Conservation (phyloP, 2,888 invertebrate species). For the Tinea pellionella region DNA sequence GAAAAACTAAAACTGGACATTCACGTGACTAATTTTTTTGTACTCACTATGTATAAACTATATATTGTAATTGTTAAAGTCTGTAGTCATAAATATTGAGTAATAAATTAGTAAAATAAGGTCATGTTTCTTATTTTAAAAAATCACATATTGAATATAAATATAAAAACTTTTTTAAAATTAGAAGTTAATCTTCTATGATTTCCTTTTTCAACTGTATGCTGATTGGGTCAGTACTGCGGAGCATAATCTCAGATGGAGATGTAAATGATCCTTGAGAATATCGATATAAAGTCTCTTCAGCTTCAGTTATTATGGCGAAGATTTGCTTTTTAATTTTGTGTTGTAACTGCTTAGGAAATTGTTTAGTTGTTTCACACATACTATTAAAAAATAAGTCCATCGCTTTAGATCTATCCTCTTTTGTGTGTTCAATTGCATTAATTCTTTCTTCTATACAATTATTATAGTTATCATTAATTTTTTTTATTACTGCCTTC, state of each 20-base stretch:
- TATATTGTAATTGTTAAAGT: background rate
- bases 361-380: conserved; percentile 25
- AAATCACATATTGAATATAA: too few relatives aligned
- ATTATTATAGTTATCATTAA: conserved; percentile 20
- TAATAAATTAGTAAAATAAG: too few relatives aligned
- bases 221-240: background rate
- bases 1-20: conserved; percentile 79
- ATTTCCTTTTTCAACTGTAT: background rate
- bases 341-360: conserved; percentile 23
- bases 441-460: conserved; percentile 9
- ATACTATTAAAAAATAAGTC: conserved; percentile 25
- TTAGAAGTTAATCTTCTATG: too few relatives aligned
- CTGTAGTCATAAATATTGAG: background rate
- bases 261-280: conserved; percentile 13
- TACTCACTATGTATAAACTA: background rate
- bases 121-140: too few relatives aligned
- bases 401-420: conserved; percentile 18
- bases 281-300: conserved; percentile 21
- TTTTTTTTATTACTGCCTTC: conserved; percentile 26
- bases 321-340: conserved; percentile 26
- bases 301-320: conserved; percentile 23
- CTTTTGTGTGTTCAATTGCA: conserved; percentile 15
- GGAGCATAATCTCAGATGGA: background rate
- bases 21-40: conserved; percentile 37
- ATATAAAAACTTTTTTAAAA: too few relatives aligned